Evolutionary conservation across 1,140 invertebrate species (phyloP).

Genomic region (Drosophila tsacasi): DNA sequence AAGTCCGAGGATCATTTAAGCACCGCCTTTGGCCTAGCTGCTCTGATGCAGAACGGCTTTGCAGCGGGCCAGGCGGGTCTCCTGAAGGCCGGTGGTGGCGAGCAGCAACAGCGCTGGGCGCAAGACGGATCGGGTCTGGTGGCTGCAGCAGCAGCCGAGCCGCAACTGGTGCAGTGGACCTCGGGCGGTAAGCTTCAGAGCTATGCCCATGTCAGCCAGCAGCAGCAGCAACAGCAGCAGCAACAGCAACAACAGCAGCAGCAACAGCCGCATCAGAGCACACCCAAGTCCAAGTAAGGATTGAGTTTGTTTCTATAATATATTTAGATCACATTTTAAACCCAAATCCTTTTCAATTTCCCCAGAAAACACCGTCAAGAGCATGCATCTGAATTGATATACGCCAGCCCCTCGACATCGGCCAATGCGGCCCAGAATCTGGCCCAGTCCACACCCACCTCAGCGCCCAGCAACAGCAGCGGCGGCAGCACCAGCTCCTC

Average conservation of each 20-base stretch:
- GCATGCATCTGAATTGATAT: constrained; percentile 73
- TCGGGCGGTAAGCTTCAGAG: constrained; percentile 77
- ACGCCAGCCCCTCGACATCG: constrained; percentile 79
- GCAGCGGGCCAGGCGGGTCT: constrained; percentile 86
- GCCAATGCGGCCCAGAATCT: constrained; percentile 72
- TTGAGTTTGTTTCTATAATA: not conserved
- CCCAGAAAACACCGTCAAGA: constrained; percentile 80
- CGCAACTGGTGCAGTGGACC: constrained; percentile 78
- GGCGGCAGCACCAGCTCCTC: constrained; percentile 72
- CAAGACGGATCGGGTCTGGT: constrained; percentile 56
- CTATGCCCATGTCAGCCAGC: constrained; percentile 71
- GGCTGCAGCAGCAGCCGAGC: constrained; percentile 55
- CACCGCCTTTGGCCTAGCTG: constrained; percentile 89
- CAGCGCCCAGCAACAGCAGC: constrained; percentile 62
- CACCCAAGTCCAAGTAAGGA: constrained; percentile 74
- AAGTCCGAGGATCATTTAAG: constrained; percentile 89
- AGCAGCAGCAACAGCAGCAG: constrained; percentile 62
- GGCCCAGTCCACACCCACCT: constrained; percentile 73
- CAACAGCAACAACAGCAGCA: constrained; percentile 57
- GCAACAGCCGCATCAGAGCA: constrained; percentile 73
- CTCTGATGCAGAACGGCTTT: constrained; percentile 90
- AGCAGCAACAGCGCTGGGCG: constrained; percentile 65
- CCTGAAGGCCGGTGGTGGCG: constrained; percentile 46
- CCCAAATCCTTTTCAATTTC: not conserved
- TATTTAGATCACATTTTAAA: not conserved